phyloP scores from a whole-genome alignment of 2,888 invertebrate genomes.

The Tolmerus cingulatus region DNA sequence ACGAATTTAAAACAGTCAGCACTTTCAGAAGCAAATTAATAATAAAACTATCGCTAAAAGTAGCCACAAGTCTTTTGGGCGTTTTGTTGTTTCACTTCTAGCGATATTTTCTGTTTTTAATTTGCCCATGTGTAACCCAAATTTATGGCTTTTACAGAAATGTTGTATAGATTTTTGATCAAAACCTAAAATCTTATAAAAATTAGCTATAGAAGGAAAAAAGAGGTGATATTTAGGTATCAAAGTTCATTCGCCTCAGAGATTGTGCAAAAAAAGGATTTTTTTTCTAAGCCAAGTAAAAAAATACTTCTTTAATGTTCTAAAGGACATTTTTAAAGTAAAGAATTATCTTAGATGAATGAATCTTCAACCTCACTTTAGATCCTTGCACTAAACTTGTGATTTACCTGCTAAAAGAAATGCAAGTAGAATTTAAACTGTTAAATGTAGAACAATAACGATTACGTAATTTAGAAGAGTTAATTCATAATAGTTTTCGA shows the following conservation, averaged over 20 bases:
- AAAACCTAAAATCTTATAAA: no score
- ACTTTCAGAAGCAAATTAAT: no score
- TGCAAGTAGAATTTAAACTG: neutral
- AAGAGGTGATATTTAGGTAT: no score
- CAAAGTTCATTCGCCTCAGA: neutral
- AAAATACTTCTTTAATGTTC: neutral
- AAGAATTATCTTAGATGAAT: neutral
- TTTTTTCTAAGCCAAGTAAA: neutral
- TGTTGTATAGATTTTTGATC: no score
- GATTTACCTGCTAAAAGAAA: neutral
- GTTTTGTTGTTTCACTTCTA: neutral
- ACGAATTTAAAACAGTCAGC: no score
- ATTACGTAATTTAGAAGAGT: neutral
- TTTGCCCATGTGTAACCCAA: no score
- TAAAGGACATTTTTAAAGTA: neutral
- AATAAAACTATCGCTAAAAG: no score
- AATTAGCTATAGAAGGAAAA: no score
- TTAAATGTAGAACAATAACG: neutral
- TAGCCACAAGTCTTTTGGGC: neutral
- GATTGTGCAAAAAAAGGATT: neutral
- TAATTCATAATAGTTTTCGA: neutral
- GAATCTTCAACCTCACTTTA: neutral
- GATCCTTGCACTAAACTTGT: slow-evolving; percentile 22
- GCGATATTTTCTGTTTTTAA: no score
- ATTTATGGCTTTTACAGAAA: no score